Conservation (phyloP, 2,888 invertebrate genomes). For the Cantharis rufa region DNA sequence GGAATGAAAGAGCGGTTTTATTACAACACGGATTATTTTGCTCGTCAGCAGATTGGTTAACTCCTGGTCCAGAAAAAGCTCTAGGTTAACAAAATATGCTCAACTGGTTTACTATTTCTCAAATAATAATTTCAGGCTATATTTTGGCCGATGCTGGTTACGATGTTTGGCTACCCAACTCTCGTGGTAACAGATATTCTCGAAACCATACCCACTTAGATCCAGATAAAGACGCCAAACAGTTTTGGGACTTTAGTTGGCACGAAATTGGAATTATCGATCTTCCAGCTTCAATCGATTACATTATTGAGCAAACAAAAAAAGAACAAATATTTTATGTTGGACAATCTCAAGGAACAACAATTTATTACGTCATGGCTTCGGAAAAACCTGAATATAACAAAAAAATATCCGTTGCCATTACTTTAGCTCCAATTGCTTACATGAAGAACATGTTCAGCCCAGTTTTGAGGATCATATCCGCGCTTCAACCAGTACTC, state of each 20-base stretch:
- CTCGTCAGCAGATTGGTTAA: neutral
- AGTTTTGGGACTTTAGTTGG: conserved; percentile 62
- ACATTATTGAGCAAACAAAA: conserved; percentile 61
- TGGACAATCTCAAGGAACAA: conserved; percentile 67
- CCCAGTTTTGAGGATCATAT: conserved; percentile 39
- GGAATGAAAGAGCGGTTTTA: neutral
- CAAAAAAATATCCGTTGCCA: conserved; percentile 59
- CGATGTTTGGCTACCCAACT: conserved; percentile 64
- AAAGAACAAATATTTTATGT: conserved; percentile 60
- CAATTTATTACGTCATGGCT: conserved; percentile 61
- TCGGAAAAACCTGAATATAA: conserved; percentile 61
- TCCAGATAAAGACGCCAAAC: neutral
- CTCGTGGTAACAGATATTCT: conserved; percentile 64
- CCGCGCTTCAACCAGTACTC: neutral
- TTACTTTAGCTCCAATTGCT: conserved; percentile 63
- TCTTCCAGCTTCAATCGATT: conserved; percentile 77
- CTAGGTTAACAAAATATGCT: neutral
- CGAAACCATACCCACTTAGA: conserved; percentile 54
- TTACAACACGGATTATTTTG: neutral
- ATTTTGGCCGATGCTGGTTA: conserved; percentile 55
- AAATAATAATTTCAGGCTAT: conserved; percentile 52
- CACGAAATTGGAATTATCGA: conserved; percentile 79
- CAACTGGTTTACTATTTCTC: neutral
- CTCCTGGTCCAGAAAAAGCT: neutral
- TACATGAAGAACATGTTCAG: conserved; percentile 57